Conservation (phyloP, 2,888 invertebrate genomes). For the Aquatica leii region DNA sequence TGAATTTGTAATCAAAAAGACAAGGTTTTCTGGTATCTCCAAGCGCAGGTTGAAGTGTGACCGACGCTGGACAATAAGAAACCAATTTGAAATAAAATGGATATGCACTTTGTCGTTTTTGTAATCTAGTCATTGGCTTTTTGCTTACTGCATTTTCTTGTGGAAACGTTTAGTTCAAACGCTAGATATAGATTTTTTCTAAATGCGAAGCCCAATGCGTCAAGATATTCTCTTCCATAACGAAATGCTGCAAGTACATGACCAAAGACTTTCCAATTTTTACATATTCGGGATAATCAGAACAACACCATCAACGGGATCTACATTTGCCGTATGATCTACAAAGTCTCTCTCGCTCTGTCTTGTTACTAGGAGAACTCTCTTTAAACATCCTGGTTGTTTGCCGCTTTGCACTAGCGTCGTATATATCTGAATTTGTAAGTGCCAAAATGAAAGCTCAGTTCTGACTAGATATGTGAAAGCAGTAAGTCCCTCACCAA, state of each 20-base stretch:
- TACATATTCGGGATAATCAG: slow-evolving; percentile 96
- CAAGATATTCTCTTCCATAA: slow-evolving; percentile 98
- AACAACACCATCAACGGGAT: slow-evolving; percentile 97
- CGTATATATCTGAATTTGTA: slow-evolving; percentile 71
- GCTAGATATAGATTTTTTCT: slow-evolving; percentile 97
- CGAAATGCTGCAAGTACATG: slow-evolving; percentile 97
- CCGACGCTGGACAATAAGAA: slow-evolving; percentile 97
- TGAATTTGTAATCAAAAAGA: slow-evolving; percentile 98
- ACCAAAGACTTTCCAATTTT: slow-evolving; percentile 95
- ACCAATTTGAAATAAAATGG: slow-evolving; percentile 99
- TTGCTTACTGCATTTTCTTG: slow-evolving; percentile 64
- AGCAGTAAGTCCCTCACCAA: slow-evolving; percentile 23
- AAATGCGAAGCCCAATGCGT: slow-evolving; percentile 96
- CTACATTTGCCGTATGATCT: slow-evolving; percentile 90
- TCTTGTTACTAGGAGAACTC: slow-evolving; percentile 96
- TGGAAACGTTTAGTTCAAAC: slow-evolving; percentile 87
- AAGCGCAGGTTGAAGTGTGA: slow-evolving; percentile 97
- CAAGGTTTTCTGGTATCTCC: slow-evolving; percentile 98
- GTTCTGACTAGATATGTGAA: slow-evolving; percentile 14
- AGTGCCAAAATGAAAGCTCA: slow-evolving; percentile 25
- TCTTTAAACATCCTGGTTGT: slow-evolving; percentile 93
- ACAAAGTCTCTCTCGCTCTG: slow-evolving; percentile 91
- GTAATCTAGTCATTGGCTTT: slow-evolving; percentile 86
- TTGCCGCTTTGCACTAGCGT: slow-evolving; percentile 77
- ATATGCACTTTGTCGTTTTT: slow-evolving; percentile 90